Evolutionary conservation across 1,140 invertebrate genomes (phyloP), one percentile per base, ranked within the genome.

Genomic region (Myzus persicae): DNA sequence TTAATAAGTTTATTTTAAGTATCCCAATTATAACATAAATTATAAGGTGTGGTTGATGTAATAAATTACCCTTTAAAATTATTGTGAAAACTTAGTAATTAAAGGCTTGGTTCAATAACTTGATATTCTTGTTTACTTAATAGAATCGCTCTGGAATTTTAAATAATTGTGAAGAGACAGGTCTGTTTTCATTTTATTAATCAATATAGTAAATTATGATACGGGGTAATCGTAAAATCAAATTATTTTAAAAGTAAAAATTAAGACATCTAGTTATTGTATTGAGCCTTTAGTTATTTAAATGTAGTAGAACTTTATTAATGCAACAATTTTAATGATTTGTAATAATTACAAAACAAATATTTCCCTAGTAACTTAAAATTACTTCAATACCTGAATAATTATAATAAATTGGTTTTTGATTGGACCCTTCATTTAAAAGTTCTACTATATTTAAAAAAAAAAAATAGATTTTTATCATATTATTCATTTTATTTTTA

Each of bases 1-100:
- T 54, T 42, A 85, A 22, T 85, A 31, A 42, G 31, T 89, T 22
- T 51, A 89, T 89, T 89, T 89, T 40, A 59, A 51, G 20, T 89
- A 38, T 40, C 31, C 18, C 1, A 51, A 54, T 36, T 31, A 90
- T 54, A 90, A 54, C 26, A 54, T 59, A n/a, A n/a, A n/a, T 18
- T 11, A n/a, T 76, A 18, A 76, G 31, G 59, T 76, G 59, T 76
- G 14, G 31, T n/a, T 76, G 4, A 51, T 51, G 48, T 51, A 51
- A 18, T 76, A 76, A n/a, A 76, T 90, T 59, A 40, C 8, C 20
- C 44, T 48, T 54, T 40, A 26, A 24, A 54, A 42, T 54, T 51
- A 51, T 51, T 89, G 48, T 51, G 18, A 51, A 89, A 51, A 54
- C 22, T 40, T 31, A n/a, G n/a, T 67, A 67, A 67, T 67, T 67